A percentile compares a stretch with the other conserved stretches of the same genome.
phyloP scores from a whole-genome alignment of 92 coral and sea anemone species.

The Metridium senile region DNA sequence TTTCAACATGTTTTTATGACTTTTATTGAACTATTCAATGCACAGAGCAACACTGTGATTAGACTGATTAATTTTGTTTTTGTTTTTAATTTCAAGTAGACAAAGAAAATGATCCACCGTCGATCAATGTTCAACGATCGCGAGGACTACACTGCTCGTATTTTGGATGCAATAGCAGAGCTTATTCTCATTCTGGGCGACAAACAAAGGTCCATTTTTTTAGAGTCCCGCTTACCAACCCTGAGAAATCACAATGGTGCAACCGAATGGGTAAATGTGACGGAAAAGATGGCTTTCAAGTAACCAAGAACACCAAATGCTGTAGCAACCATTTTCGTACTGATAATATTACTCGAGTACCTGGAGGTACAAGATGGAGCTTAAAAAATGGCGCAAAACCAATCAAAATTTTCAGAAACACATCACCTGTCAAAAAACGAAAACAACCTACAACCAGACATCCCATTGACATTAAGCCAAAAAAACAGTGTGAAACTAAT shows the following conservation, averaged over 20 bases:
- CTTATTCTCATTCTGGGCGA: constrained; percentile 36
- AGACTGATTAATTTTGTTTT: background rate
- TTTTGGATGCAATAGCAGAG: constrained; percentile 33
- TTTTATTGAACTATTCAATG: no score
- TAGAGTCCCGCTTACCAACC: constrained; percentile 38
- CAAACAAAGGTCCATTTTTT: constrained; percentile 51
- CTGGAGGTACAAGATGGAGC: constrained; percentile 57
- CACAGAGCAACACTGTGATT: background rate
- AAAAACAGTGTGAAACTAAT: background rate
- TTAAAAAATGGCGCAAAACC: constrained; percentile 43
- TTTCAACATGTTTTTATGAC: no score
- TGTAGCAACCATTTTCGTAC: constrained; percentile 25
- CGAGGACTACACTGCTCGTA: constrained; percentile 44
- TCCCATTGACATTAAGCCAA: constrained; percentile 18
- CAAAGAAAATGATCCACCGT: constrained; percentile 10
- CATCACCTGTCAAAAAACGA: no score
- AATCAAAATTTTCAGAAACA: no score
- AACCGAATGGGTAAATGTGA: constrained; percentile 45
- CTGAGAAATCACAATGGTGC: constrained; percentile 39
- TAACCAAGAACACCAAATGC: constrained; percentile 27
- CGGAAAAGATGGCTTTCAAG: constrained; percentile 39
- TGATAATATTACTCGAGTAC: constrained; percentile 38
- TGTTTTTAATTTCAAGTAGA: background rate
- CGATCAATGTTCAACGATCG: no score
- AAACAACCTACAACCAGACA: constrained; percentile 44